Base-by-base conservation (phyloP, 1,140 invertebrate species). In the Drosophila lacteicornis region DNA sequence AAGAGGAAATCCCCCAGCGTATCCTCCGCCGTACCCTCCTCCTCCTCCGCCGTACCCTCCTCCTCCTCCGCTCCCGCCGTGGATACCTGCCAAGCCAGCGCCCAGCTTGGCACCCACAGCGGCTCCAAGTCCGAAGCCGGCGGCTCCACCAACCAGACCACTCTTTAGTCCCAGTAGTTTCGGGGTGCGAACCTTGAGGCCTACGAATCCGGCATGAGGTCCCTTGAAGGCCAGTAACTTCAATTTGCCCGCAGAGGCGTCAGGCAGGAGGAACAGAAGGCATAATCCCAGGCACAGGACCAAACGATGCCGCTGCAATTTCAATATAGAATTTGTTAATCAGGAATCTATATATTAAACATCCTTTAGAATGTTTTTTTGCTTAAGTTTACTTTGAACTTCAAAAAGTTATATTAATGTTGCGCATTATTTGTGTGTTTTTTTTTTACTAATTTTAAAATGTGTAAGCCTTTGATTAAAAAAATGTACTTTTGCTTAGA, bases 191-290 rank as follows among this genome's bases (percentile, higher is more conserved):
- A 60, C 84, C 68, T 91, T 91, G 11, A 91, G 33, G 2, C 67
- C 77, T 15, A 88, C 67, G 56, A 91, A 91, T 1, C 84, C 90
- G 6, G 36, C 79, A 27, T 55, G 76, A 8, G 90, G 90, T n/a
- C 90, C 81, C 25, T 91, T 91, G n/a, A 90, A 83, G 4, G 76
- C 90, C 11, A 91, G 25, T 1, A 91, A 46, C 19, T 91, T 91
- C 0, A 91, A 3, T 71, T 91, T 91, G 2, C 81, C 84, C 1
- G 77, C 75, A 9, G 65, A 50, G 0, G 27, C 55, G 17, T 40
- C 22, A n/a, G 63, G 66, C 0, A 91, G 27, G 3, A 82, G 49
- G 1, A 70, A 25, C 4, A 78, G 3, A 6, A 77, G 27, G 17
- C 50, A 74, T 51, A 90, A 13, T 38, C 69, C 70, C 12, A 88